phyloP scores from a whole-genome alignment of 1,140 invertebrate species.

The Caenorhabditis inopinata region DNA sequence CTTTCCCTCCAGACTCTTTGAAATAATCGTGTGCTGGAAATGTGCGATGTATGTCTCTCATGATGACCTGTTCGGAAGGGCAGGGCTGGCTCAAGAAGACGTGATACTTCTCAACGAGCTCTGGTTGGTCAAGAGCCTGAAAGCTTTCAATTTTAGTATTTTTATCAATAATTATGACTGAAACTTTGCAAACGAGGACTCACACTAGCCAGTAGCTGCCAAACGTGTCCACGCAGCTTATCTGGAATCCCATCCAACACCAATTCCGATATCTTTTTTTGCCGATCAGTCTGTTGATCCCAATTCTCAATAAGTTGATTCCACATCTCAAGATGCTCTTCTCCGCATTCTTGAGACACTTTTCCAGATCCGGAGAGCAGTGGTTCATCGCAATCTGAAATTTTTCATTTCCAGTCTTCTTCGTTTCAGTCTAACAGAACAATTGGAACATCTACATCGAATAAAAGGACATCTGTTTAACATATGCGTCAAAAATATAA shows the following conservation, averaged over 20 bases:
- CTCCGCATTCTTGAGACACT: constrained; percentile 91
- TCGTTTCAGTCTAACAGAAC: too few species aligned
- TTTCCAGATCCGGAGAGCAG: constrained; percentile 90
- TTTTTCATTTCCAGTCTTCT: too few species aligned
- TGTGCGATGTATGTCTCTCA: constrained; percentile 92
- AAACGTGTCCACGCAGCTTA: constrained; percentile 88
- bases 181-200: too few species aligned
- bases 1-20: constrained; percentile 83
- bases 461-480: too few species aligned
- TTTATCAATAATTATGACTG: too few species aligned
- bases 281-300: constrained; percentile 71
- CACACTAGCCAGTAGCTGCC: constrained; percentile 87
- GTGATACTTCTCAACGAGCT: constrained; percentile 87
- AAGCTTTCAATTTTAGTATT: too few species aligned
- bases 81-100: constrained; percentile 76
- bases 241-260: constrained; percentile 88
- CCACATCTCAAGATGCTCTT: constrained; percentile 88
- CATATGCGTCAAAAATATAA: too few species aligned
- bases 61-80: constrained; percentile 80
- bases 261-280: constrained; percentile 77
- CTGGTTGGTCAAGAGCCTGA: constrained; percentile 65
- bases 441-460: too few species aligned
- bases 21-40: constrained; percentile 98
- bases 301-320: constrained; percentile 82
- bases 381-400: constrained; percentile 83